These are phyloP conservation scores for Neelides sp. DNA, from an alignment of 1,140 invertebrate genomes.

Conservation along the genomic window DNA sequence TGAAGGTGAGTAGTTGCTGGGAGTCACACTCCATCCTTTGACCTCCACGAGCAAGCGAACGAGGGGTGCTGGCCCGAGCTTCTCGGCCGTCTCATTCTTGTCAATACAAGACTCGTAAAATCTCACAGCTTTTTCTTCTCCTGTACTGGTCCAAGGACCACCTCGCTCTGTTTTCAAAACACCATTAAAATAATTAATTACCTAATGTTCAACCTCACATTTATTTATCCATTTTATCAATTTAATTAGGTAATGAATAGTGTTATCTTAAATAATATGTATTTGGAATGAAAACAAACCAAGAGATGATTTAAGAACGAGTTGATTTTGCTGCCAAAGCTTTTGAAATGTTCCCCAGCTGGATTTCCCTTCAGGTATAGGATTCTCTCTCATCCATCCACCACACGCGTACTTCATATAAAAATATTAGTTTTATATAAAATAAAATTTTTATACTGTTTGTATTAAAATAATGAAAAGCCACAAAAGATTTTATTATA, in stretches of 20 bases:
- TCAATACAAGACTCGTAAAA: conserved; percentile 92
- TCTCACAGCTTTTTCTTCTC: conserved; percentile 74
- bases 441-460: conserved; percentile 13
- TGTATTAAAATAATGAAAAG: not conserved
- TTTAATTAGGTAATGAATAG: not conserved
- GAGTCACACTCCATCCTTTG: conserved; percentile 16
- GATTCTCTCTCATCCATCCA: conserved; percentile 43
- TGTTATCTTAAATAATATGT: not conserved
- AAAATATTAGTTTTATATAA: not conserved
- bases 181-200: not conserved
- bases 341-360: conserved; percentile 91
- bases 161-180: conserved; percentile 41
- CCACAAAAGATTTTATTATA: not conserved
- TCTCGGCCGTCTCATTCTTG: conserved; percentile 77
- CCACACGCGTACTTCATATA: conserved; percentile 46
- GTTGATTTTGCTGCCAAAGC: conserved; percentile 79
- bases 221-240: not conserved
- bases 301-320: conserved; percentile 78
- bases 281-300: conserved; percentile 40
- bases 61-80: conserved; percentile 64
- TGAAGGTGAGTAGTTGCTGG: conserved; percentile 38
- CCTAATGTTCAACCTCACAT: not conserved
- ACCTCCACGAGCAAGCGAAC: conserved; percentile 53
- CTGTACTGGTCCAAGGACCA: conserved; percentile 50
- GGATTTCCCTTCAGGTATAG: conserved; percentile 46